phyloP scores from a whole-genome alignment of 2,113 vertebrate species.

The Hassar affinis region DNA sequence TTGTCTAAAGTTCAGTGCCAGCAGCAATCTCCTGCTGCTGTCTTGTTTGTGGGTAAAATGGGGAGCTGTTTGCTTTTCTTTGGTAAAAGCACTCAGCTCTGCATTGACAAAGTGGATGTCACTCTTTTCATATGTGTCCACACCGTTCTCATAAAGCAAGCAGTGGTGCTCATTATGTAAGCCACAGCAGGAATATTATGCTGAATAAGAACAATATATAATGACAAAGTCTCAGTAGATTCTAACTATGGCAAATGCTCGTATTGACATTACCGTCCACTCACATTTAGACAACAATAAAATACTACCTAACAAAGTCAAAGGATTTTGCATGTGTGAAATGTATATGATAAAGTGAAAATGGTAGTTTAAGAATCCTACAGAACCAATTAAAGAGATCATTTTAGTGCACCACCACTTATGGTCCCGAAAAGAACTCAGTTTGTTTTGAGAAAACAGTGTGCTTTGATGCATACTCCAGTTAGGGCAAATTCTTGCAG shows the following conservation, averaged over 20 bases:
- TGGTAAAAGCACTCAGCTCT: constrained; percentile 20
- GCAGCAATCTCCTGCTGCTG: constrained; percentile 38
- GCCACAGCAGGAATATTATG: constrained; percentile 34
- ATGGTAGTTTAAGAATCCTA: background rate
- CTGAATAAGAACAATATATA: constrained; percentile 31
- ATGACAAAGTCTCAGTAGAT: constrained; percentile 29
- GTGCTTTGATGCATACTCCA: constrained; percentile 49
- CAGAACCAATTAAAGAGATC: constrained; percentile 8
- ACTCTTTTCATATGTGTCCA: constrained; percentile 40
- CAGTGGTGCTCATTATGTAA: constrained; percentile 10
- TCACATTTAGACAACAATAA: background rate
- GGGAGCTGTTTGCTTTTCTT: constrained; percentile 49
- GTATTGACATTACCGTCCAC: background rate
- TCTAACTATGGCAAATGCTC: background rate
- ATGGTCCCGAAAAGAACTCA: constrained; percentile 27
- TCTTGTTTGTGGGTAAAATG: constrained; percentile 43
- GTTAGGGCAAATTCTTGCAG: constrained; percentile 55
- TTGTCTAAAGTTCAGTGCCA: constrained; percentile 56
- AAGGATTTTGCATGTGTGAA: background rate
- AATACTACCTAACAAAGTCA: background rate
- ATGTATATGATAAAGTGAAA: background rate
- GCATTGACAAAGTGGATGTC: constrained; percentile 55
- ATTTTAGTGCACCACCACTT: constrained; percentile 34
- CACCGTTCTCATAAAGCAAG: constrained; percentile 29
- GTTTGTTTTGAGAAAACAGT: constrained; percentile 54